Conservation (phyloP, 2,797 vertebrate genomes). For the Sebastes diaconus region DNA sequence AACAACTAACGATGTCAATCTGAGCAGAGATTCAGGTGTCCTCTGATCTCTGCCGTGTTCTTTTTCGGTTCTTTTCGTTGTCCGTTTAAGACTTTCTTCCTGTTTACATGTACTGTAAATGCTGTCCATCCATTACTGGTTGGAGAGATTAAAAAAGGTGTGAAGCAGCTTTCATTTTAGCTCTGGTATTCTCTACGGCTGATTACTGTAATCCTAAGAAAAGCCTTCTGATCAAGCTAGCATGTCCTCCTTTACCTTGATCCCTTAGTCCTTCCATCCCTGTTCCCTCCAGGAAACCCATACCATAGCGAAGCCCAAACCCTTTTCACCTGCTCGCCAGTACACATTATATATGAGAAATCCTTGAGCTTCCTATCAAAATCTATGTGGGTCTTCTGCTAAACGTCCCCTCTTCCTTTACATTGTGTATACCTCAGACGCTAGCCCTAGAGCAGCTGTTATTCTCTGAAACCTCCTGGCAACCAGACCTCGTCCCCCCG, state of each 20-base stretch:
- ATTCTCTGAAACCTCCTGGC: constrained; percentile 51
- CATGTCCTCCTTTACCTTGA: constrained; percentile 43
- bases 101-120: constrained; percentile 68
- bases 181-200: constrained; percentile 55
- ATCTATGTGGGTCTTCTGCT: constrained; percentile 40
- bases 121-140: constrained; percentile 51
- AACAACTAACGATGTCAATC: constrained; percentile 74
- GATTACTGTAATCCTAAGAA: constrained; percentile 48
- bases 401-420: constrained; percentile 25
- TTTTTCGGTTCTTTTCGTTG: constrained; percentile 46
- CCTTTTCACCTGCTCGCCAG: constrained; percentile 18
- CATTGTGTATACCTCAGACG: constrained; percentile 63
- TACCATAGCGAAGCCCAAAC: neutral
- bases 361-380: constrained; percentile 66
- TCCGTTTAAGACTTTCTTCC: constrained; percentile 41
- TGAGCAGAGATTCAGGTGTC: constrained; percentile 50
- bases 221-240: constrained; percentile 20
- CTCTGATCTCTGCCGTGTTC: constrained; percentile 43
- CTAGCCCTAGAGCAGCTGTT: constrained; percentile 59
- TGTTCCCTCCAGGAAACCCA: neutral
- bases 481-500: constrained; percentile 21
- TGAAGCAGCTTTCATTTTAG: constrained; percentile 58
- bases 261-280: neutral
- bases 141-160: constrained; percentile 49
- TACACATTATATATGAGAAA: constrained; percentile 32